Evolutionary conservation across 2,797 vertebrate genomes (phyloP).

Genomic region (Anguilla obscura): DNA sequence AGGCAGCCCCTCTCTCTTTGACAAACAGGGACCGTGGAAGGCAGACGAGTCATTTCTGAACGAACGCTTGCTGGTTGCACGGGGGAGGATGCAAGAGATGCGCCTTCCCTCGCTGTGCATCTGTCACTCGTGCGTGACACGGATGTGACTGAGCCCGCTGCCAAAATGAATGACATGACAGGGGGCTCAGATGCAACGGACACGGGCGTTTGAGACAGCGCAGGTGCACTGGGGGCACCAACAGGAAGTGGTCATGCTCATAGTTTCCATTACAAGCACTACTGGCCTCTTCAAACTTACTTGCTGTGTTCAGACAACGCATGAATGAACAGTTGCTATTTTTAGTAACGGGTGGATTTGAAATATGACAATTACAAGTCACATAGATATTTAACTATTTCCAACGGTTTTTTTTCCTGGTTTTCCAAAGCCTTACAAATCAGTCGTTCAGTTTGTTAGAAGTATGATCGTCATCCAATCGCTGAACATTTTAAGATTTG

Average conservation of each 20-base stretch:
- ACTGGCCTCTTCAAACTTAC: neutral
- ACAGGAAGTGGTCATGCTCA: neutral
- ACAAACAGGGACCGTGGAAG: neutral
- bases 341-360: neutral
- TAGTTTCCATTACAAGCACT: neutral
- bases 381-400: neutral
- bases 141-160: neutral
- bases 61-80: constrained; percentile 59
- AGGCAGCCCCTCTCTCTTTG: neutral
- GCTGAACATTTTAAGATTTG: neutral
- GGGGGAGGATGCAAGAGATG: neutral
- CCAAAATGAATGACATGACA: neutral
- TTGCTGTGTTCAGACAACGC: neutral
- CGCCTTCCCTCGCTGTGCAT: neutral
- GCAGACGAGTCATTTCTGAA: constrained; percentile 59
- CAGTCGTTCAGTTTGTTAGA: neutral
- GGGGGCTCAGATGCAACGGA: neutral
- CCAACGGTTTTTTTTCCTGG: neutral
- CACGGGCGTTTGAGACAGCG: neutral
- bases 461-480: neutral
- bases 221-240: neutral
- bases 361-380: neutral
- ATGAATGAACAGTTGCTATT: neutral
- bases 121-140: constrained; percentile 2
- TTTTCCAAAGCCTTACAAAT: neutral